These are phyloP conservation scores for Patella vulgata DNA, from an alignment of 1,140 invertebrate species.

Conservation along the genomic window DNA sequence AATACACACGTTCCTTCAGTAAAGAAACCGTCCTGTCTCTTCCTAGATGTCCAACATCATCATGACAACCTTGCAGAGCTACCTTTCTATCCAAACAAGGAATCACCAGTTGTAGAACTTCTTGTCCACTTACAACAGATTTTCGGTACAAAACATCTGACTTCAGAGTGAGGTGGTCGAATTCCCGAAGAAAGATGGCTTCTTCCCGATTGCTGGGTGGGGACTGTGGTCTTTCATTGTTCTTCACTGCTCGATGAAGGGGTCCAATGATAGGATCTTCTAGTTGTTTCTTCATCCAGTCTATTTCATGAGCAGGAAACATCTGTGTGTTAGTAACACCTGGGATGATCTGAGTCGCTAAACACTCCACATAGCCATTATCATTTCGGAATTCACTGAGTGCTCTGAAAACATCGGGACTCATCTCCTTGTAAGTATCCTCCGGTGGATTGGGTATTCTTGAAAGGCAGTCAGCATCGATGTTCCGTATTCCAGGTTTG, in stretches of 20 bases:
- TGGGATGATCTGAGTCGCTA: no score
- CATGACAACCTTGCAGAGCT: conserved; percentile 13
- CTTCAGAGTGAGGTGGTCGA: conserved; percentile 2
- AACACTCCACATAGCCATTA: no score
- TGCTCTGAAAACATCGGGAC: no score
- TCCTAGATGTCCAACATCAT: conserved; percentile 24
- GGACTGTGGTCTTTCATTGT: not conserved
- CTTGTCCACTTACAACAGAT: not conserved
- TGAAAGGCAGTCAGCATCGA: conserved; percentile 18
- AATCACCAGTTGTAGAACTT: conserved; percentile 14
- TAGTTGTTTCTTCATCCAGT: conserved; percentile 2
- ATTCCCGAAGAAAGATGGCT: not conserved
- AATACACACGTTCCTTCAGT: conserved; percentile 15
- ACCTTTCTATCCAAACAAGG: not conserved
- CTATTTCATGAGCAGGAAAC: no score
- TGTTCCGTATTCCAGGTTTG: conserved; percentile 16
- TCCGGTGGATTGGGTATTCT: no score
- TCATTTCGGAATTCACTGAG: no score
- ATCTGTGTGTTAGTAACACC: no score
- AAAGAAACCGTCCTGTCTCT: conserved; percentile 10
- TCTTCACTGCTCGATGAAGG: not conserved
- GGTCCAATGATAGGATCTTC: not conserved
- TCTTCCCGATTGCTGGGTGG: not conserved
- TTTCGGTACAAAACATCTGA: conserved; percentile 15
- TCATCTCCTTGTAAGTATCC: no score